Percentiles rank a stretch among this genome's conserved stretches.
Conservation (phyloP, 2,113 vertebrate genomes). For the Hippolais icterina region DNA sequence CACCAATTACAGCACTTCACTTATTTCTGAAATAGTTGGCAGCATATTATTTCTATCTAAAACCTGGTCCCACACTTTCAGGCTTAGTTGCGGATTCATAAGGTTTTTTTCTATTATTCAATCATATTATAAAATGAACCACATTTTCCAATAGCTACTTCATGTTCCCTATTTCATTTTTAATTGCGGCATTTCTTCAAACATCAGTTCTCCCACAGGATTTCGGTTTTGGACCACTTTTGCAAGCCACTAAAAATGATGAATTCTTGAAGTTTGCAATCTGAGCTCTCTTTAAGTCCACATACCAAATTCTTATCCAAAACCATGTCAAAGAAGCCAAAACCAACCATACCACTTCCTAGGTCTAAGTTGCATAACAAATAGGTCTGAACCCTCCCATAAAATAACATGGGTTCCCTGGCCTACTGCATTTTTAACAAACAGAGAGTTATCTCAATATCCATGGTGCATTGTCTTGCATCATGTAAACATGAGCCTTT, state of each 20-base stretch:
- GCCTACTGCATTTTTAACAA: neutral
- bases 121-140: slow-evolving; percentile 63
- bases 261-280: slow-evolving; percentile 61
- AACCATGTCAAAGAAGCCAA: slow-evolving; percentile 59
- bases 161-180: slow-evolving; percentile 51
- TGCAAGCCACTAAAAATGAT: slow-evolving; percentile 50
- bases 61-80: slow-evolving; percentile 26
- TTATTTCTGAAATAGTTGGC: slow-evolving; percentile 34
- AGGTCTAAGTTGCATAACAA: slow-evolving; percentile 61
- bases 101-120: slow-evolving; percentile 62
- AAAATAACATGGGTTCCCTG: neutral
- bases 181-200: slow-evolving; percentile 55
- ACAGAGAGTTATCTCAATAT: neutral
- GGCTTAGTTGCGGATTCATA: slow-evolving; percentile 24
- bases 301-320: slow-evolving; percentile 58
- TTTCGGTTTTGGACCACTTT: slow-evolving; percentile 25
- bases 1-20: slow-evolving; percentile 30
- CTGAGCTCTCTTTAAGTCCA: slow-evolving; percentile 46
- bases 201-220: slow-evolving; percentile 48
- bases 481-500: neutral
- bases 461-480: neutral
- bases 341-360: slow-evolving; percentile 64
- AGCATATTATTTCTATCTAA: slow-evolving; percentile 28
- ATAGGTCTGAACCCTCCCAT: neutral
- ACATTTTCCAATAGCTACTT: slow-evolving; percentile 67